Percentiles rank a stretch among this genome's conserved stretches.
These are phyloP conservation scores for Scomber japonicus DNA, from an alignment of 2,113 vertebrate genomes.

Conservation along the genomic window DNA sequence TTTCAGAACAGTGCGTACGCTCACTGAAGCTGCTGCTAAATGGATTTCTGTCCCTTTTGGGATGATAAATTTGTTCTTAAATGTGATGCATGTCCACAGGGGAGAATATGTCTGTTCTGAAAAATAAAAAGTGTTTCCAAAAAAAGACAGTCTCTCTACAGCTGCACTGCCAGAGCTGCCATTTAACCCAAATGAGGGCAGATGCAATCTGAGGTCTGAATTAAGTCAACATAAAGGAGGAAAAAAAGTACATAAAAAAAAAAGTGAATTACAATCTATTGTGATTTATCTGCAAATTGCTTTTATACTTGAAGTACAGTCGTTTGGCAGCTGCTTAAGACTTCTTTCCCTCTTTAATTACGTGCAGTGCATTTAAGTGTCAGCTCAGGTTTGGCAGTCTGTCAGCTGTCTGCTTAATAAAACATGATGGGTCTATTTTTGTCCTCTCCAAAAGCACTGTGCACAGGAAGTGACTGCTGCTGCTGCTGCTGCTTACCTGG, in stretches of 20 bases:
- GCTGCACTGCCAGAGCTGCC: not conserved
- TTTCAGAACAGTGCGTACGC: not conserved
- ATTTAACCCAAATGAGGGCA: not conserved
- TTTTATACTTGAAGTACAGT: not conserved
- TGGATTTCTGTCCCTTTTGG: not conserved
- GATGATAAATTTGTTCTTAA: not conserved
- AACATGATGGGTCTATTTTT: constrained; percentile 70
- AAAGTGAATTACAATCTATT: not conserved
- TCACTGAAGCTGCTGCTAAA: not conserved
- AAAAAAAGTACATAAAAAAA: not conserved
- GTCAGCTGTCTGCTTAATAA: constrained; percentile 66
- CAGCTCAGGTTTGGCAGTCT: constrained; percentile 58
- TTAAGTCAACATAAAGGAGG: constrained; percentile 24
- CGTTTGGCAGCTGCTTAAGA: constrained; percentile 33
- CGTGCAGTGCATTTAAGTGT: constrained; percentile 45
- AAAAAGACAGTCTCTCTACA: not conserved
- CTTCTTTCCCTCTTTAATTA: constrained; percentile 42
- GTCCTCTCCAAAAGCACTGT: constrained; percentile 34
- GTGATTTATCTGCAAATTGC: constrained; percentile 30
- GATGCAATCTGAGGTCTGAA: not conserved
- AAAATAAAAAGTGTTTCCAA: not conserved
- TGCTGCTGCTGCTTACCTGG: constrained; percentile 4
- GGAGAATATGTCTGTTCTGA: not conserved
- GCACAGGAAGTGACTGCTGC: constrained; percentile 22
- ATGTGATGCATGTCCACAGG: not conserved